Base-by-base conservation (phyloP, 2,888 invertebrate genomes). In the Clivina fossor region DNA sequence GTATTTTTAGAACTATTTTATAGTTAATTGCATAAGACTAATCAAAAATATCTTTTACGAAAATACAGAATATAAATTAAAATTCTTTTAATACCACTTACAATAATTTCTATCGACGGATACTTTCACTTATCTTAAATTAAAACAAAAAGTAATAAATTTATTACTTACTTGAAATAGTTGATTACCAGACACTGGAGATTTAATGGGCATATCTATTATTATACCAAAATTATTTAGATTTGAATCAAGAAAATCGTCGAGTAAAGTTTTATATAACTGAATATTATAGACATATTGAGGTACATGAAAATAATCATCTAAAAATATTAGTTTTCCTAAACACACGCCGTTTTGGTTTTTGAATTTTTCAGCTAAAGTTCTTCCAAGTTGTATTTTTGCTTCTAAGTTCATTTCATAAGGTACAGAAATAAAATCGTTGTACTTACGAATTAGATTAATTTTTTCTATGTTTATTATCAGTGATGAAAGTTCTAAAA, bases 101-200 rank as follows among this genome's bases (percentile, higher is more conserved):
- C n/a, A n/a, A n/a, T n/a, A n/a, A n/a, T n/a, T n/a, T n/a, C n/a
- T n/a, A n/a, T n/a, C n/a, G n/a, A n/a, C n/a, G n/a, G n/a, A n/a
- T n/a, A n/a, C n/a, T n/a, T n/a, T n/a, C n/a, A n/a, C n/a, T n/a
- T n/a, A n/a, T n/a, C n/a, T n/a, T n/a, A n/a, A n/a, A n/a, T n/a
- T n/a, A n/a, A n/a, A n/a, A n/a, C n/a, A n/a, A n/a, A n/a, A n/a
- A n/a, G n/a, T n/a, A n/a, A n/a, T n/a, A n/a, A n/a, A n/a, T n/a
- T n/a, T n/a, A n/a, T n/a, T n/a, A n/a, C n/a, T 43, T 53, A 53
- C 53, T 44, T 53, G 53, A 37, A 53, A 44, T 20, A 26, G 44
- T 19, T 53, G 53, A 37, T 44, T 28, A 19, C 32, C 28, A 32
- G 43, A 53, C 22, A 11, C 37, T n/a, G 15, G 19, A 16, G 53